Conservation (phyloP, 2,113 vertebrate genomes). For the Tenrec ecaudatus region DNA sequence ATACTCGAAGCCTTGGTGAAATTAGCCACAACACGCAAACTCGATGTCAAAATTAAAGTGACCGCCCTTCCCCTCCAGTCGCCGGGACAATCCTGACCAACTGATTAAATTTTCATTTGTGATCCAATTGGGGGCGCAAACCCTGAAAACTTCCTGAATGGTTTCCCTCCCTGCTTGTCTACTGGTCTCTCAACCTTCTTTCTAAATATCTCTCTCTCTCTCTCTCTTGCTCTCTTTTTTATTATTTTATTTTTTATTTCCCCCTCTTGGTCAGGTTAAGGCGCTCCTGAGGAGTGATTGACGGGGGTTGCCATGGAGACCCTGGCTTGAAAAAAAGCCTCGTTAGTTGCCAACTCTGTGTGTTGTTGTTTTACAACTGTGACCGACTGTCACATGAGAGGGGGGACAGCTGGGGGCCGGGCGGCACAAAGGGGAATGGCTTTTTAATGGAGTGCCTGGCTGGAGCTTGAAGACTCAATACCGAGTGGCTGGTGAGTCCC, state of each 20-base stretch:
- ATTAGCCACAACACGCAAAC: not conserved
- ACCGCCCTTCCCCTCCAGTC: not conserved
- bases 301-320: conserved; percentile 90
- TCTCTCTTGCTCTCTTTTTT: conserved; percentile 23
- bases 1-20: not conserved
- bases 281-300: conserved; percentile 84
- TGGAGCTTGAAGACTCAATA: conserved; percentile 90
- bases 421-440: conserved; percentile 89
- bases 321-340: conserved; percentile 87
- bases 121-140: not conserved
- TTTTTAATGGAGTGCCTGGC: conserved; percentile 92
- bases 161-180: conserved; percentile 56
- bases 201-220: conserved; percentile 42
- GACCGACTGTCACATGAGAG: conserved; percentile 89
- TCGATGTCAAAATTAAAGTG: not conserved
- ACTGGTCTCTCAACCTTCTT: conserved; percentile 56
- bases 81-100: not conserved
- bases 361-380: conserved; percentile 91
- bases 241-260: conserved; percentile 82
- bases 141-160: conserved; percentile 71
- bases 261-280: conserved; percentile 81
- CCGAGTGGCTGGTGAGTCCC: conserved; percentile 86
- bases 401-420: conserved; percentile 90
- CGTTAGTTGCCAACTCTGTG: conserved; percentile 89
- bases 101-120: conserved; percentile 47